phyloP scores from a whole-genome alignment of 2,888 invertebrate species.

The Netelia inedita region DNA sequence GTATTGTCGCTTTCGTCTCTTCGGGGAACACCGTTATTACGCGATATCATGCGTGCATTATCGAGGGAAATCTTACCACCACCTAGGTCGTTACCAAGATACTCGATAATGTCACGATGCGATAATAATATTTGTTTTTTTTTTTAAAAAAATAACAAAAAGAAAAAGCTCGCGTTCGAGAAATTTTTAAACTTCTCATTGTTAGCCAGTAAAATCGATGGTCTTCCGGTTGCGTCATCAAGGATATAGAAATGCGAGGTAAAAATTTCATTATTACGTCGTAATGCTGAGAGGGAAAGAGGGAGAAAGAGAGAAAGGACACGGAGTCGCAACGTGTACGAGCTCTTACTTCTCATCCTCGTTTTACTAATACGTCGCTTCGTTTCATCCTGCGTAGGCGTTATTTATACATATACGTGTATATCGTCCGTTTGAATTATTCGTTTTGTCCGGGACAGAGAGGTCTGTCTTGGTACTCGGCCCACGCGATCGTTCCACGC shows the following conservation, averaged over 20 bases:
- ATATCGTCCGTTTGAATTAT: conserved; percentile 28
- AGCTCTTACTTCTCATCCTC: conserved; percentile 33
- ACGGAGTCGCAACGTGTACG: conserved; percentile 23
- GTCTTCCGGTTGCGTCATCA: conserved; percentile 43
- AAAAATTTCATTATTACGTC: conserved; percentile 33
- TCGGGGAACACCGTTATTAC: not conserved
- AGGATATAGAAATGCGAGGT: conserved; percentile 12
- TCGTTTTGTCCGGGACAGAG: conserved; percentile 36
- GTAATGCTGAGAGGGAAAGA: not conserved
- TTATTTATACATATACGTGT: not conserved
- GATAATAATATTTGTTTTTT: no score
- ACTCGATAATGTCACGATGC: not conserved
- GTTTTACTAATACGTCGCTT: not conserved
- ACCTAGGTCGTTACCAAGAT: not conserved
- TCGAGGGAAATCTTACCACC: not conserved
- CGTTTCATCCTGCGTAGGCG: not conserved
- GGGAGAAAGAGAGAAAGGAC: conserved; percentile 22
- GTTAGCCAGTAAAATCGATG: not conserved
- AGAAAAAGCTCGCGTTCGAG: not conserved
- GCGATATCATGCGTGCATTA: no score
- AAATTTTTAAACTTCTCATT: not conserved
- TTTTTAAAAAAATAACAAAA: not conserved
- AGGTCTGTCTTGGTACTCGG: conserved; percentile 36
- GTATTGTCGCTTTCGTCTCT: conserved; percentile 22
- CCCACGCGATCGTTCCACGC: conserved; percentile 54